Evolutionary conservation across 2,888 invertebrate species (phyloP).

Genomic region (Drosophila mimetica): DNA sequence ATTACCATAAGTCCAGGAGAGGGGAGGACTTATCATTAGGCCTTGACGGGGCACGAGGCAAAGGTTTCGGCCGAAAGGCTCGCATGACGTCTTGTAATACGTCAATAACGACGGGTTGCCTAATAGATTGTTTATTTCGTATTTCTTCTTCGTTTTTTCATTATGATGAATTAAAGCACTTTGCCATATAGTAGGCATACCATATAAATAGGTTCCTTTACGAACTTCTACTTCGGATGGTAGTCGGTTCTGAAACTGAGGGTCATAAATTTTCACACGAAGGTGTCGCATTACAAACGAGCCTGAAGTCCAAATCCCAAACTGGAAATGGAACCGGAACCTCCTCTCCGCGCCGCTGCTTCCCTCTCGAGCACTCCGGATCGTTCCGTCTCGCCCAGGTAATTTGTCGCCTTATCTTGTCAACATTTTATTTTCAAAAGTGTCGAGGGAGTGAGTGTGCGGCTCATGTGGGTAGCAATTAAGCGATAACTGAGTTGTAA

Average conservation of each 20-base stretch:
- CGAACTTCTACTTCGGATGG: conserved; percentile 36
- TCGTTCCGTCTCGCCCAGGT: conserved; percentile 33
- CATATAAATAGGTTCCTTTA: conserved; percentile 46
- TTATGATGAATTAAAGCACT: conserved; percentile 72
- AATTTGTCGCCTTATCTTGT: conserved; percentile 80
- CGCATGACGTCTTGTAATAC: conserved; percentile 84
- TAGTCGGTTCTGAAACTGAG: conserved; percentile 23
- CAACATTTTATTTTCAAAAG: conserved; percentile 62
- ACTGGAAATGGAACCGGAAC: conserved; percentile 56
- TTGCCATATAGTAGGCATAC: conserved; percentile 54
- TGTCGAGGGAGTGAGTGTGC: conserved; percentile 16
- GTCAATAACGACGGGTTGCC: conserved; percentile 84
- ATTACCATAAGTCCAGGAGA: conserved; percentile 39
- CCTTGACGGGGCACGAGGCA: conserved; percentile 56
- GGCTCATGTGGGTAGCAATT: conserved; percentile 59
- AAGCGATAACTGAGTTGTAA: conserved; percentile 57
- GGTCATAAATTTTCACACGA: conserved; percentile 76
- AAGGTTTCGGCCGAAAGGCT: conserved; percentile 47
- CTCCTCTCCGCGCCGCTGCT: conserved; percentile 7
- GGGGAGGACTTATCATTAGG: conserved; percentile 52
- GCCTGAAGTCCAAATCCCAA: conserved; percentile 29
- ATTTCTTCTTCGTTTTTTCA: conserved; percentile 18
- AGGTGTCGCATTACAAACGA: conserved; percentile 76
- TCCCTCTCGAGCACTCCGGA: not conserved
- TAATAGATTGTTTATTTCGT: conserved; percentile 77